These are phyloP conservation scores for Limosa lapponica DNA, from an alignment of 2,797 vertebrate genomes.

Conservation along the genomic window DNA sequence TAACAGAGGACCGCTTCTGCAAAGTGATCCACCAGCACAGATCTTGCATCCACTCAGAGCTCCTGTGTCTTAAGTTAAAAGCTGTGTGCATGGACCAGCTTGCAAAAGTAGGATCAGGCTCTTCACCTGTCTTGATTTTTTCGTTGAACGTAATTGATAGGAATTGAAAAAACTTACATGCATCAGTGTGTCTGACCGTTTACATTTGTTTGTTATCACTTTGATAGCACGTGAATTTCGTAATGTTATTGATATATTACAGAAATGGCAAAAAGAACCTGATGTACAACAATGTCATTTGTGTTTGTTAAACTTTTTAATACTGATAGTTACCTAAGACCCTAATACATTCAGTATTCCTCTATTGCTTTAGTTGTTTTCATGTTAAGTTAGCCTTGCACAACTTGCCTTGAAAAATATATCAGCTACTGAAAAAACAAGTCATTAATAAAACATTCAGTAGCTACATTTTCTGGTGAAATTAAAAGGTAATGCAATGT, in stretches of 20 bases:
- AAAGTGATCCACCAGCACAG: background rate
- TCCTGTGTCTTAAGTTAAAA: background rate
- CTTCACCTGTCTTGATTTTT: background rate
- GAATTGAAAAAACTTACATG: slow-evolving; percentile 7
- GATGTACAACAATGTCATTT: background rate
- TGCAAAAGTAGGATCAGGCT: background rate
- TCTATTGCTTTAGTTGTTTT: slow-evolving; percentile 15
- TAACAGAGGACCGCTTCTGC: background rate
- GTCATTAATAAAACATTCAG: background rate
- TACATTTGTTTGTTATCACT: slow-evolving; percentile 37
- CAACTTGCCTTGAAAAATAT: slow-evolving; percentile 20
- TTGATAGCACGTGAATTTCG: slow-evolving; percentile 26
- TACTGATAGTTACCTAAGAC: background rate
- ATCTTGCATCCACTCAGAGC: background rate
- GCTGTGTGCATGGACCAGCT: background rate
- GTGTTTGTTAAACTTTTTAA: slow-evolving; percentile 14
- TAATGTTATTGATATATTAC: background rate
- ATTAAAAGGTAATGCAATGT: background rate
- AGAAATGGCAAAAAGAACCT: slow-evolving; percentile 15
- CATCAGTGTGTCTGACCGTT: slow-evolving; percentile 8
- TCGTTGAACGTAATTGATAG: background rate
- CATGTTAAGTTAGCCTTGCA: slow-evolving; percentile 1
- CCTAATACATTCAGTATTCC: background rate
- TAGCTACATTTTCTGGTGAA: background rate
- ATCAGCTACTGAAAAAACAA: background rate